Evolutionary conservation across 92 coral and sea anemone genomes (phyloP), one percentile per base, ranked within the genome.

Genomic region (Anthopleura xanthogrammica): DNA sequence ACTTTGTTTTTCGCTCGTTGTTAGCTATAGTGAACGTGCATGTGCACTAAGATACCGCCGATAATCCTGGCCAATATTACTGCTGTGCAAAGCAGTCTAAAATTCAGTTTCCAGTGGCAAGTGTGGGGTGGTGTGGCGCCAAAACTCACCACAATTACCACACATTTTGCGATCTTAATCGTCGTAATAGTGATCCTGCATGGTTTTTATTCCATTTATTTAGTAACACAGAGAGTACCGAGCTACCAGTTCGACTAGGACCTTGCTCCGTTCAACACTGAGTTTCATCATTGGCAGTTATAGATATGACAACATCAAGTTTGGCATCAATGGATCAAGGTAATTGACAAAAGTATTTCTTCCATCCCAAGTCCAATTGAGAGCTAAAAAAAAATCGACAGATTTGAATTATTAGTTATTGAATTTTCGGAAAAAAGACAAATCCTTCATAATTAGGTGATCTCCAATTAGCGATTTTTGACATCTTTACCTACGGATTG

Each of bases 391-490:
- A 20, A 68, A 9, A 13, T 29, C 7, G 40, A 12, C 41, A 68
- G 36, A 23, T 6, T 5, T 24, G 29, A 12, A 68, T 29, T 68
- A 12, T n/a, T 68, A 8, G 40, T 29, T 29, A 29, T 68, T 23
- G 42, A 68, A 68, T 23, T 68, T 68, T 68, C 42, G 7, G 6
- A 68, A 68, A 7, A 12, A 68, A 1, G 74, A 29, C 41, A 36
- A 68, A 8, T 29, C 5, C 14, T 68, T 36, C 40, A 12, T 29
- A 36, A 68, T 68, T 23, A 68, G 74, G 74, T 29, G 74, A 24
- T 68, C 43, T 10, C 74, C 74, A 68, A 68, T 68, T 23, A 68
- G 17, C 74, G 40, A 68, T 68, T 68, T 29, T 68, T 68, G 74
- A 29, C 74, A 68, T 68, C 41, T 68, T 68, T 68, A 7, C 16